Conservation (phyloP, 2,888 invertebrate species). For the Leptura quadrifasciata region DNA sequence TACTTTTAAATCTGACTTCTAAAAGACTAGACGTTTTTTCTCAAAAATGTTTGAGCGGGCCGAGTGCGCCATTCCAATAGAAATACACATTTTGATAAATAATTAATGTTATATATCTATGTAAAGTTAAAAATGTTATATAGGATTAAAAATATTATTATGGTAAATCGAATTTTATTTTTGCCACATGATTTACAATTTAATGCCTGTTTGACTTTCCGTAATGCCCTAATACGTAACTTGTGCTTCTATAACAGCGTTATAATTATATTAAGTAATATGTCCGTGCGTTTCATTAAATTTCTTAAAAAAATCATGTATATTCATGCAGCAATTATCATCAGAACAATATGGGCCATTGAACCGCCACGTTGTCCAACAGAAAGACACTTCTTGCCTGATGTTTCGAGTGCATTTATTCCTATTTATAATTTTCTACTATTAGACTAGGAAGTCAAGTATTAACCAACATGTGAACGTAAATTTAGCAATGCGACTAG, state of each 20-base stretch:
- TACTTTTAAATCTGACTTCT: too few relatives aligned
- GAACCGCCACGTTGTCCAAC: constrained; percentile 45
- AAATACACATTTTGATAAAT: too few relatives aligned
- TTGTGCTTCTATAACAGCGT: neutral
- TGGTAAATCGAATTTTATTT: neutral
- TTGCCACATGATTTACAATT: neutral
- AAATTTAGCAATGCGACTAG: constrained; percentile 50
- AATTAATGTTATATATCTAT: too few relatives aligned
- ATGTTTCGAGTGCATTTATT: constrained; percentile 42
- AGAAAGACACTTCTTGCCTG: constrained; percentile 40
- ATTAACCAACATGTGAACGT: constrained; percentile 49
- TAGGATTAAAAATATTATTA: too few relatives aligned
- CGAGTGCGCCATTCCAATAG: too few relatives aligned
- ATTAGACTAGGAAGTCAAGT: constrained; percentile 58
- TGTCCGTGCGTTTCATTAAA: neutral
- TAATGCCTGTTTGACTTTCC: neutral
- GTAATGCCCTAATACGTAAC: neutral
- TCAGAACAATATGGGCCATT: constrained; percentile 44
- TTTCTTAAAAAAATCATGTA: neutral
- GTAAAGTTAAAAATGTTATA: too few relatives aligned
- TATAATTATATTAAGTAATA: neutral
- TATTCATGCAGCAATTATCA: constrained; percentile 1
- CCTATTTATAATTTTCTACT: constrained; percentile 57
- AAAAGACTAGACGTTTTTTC: too few relatives aligned
- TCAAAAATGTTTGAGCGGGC: too few relatives aligned